Evolutionary conservation across 2,113 vertebrate genomes (phyloP).

Genomic region (Stigmatopora argus): DNA sequence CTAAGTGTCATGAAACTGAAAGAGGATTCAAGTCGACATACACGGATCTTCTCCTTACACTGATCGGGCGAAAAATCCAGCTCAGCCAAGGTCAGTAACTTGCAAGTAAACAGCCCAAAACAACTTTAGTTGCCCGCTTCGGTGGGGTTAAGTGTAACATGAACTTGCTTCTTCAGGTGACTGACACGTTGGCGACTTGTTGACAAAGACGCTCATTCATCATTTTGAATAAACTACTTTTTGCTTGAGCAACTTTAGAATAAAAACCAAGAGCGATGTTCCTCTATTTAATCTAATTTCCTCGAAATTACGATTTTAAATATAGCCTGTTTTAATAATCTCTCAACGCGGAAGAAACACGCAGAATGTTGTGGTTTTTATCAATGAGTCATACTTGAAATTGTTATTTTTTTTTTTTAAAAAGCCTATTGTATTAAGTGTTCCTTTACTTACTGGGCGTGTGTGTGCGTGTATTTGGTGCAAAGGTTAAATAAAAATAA

Average conservation of each 20-base stretch:
- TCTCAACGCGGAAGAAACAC: conserved; percentile 4
- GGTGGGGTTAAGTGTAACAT: not conserved
- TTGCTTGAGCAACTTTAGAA: not conserved
- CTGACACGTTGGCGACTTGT: conserved; percentile 51
- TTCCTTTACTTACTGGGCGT: not conserved
- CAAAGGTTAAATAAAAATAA: too few species aligned
- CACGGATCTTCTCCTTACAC: not conserved
- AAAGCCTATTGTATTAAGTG: not conserved
- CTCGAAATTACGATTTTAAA: not conserved
- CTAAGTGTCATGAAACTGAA: not conserved
- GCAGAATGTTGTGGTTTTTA: not conserved
- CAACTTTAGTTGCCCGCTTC: not conserved
- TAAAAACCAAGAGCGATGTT: not conserved
- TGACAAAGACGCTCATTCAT: conserved; percentile 61
- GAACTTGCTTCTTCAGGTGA: not conserved
- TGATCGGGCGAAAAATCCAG: not conserved
- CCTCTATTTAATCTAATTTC: not conserved
- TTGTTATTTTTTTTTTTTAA: too few species aligned
- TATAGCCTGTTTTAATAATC: conserved; percentile 3
- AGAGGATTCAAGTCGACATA: conserved; percentile 3
- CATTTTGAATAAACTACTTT: not conserved
- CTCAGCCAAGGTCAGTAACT: conserved; percentile 31
- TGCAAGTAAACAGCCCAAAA: not conserved
- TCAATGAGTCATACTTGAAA: not conserved
- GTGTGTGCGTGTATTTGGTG: too few species aligned